Conservation (phyloP, 23 tunicate genomes). For the Trididemnum clinides region DNA sequence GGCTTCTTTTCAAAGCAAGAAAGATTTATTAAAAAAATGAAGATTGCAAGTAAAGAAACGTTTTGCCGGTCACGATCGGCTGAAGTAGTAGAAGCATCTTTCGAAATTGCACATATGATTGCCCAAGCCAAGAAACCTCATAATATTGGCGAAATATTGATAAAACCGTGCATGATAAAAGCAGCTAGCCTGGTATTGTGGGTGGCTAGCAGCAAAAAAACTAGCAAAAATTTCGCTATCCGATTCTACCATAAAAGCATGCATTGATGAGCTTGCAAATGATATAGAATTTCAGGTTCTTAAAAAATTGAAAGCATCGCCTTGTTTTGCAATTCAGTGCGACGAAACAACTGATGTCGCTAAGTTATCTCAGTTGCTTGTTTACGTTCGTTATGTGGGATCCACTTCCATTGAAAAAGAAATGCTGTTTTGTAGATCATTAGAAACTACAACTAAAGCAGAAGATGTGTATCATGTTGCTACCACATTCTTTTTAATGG, state of each 20-base stretch:
- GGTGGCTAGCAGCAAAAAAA: conserved; percentile 22
- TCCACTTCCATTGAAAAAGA: conserved; percentile 44
- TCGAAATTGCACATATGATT: too few relatives aligned
- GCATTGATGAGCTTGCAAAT: conserved; percentile 52
- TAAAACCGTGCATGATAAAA: conserved; percentile 50
- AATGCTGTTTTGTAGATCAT: conserved; percentile 50
- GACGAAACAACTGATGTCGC: conserved; percentile 69
- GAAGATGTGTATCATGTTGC: conserved; percentile 41
- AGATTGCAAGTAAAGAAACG: conserved; percentile 19
- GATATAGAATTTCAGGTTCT: conserved; percentile 42
- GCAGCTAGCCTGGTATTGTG: conserved; percentile 40
- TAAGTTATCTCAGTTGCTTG: conserved; percentile 45
- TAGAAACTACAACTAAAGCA: conserved; percentile 57
- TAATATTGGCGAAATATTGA: conserved; percentile 55
- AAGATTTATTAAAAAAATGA: conserved; percentile 51
- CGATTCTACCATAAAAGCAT: conserved; percentile 49
- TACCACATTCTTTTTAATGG: conserved; percentile 44
- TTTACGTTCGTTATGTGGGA: conserved; percentile 47
- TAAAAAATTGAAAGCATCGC: conserved; percentile 11
- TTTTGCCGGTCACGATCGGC: conserved; percentile 33
- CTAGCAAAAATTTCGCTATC: conserved; percentile 34
- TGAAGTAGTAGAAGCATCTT: conserved; percentile 60
- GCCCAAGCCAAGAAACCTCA: too few relatives aligned
- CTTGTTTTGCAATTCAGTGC: conserved; percentile 50
- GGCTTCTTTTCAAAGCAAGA: conserved; percentile 53